Evolutionary conservation across 2,113 vertebrate genomes (phyloP), one percentile per base, ranked within the genome.

Genomic region (Glareola pratincola): DNA sequence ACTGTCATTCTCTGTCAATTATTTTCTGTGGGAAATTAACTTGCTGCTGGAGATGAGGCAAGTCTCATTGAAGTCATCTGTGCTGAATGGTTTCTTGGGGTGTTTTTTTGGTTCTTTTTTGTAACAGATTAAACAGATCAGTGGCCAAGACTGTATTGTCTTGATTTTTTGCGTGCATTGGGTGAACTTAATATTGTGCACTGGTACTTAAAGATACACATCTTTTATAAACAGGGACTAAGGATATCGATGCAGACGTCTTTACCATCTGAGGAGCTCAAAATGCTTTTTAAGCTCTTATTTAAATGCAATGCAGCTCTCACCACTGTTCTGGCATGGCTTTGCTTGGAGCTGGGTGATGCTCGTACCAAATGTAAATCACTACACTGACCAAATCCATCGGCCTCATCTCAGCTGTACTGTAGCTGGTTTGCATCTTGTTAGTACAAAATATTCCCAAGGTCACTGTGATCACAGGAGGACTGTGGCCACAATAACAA

Each of bases 11-110:
- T 81, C 83, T 66, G 48, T 57, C 95, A 94, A 6, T 79, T 94
- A 74, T 94, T 95, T 94, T 89, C 91, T 85, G 88, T 85, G 73
- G 95, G 86, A 94, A 92, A 97, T 87, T 80, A 95, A 81, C 86
- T 92, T 92, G 30, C 91, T 97, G 83, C 77, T 72, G 76, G 95
- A 94, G 92, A 79, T 27, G 12, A 34, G 22, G 24, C 3, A 37
- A 94, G 36, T 45, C 89, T 93, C 69, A 88, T 37, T 89, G 83
- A 96, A 96, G 63, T 81, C 64, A 39, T 81, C 69, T 80, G 47
- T 56, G 88, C n/a, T 71, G 43, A 75, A 63, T 59, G 29, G 15
- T 73, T 94, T 84, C 79, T 91, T 10, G 1, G 66, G 54, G 29
- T 54, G 27, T 2, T 34, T 72, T 53, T 62, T 17, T 6, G 10